phyloP scores from a whole-genome alignment of 2,888 invertebrate genomes.

The Callosobruchus maculatus region DNA sequence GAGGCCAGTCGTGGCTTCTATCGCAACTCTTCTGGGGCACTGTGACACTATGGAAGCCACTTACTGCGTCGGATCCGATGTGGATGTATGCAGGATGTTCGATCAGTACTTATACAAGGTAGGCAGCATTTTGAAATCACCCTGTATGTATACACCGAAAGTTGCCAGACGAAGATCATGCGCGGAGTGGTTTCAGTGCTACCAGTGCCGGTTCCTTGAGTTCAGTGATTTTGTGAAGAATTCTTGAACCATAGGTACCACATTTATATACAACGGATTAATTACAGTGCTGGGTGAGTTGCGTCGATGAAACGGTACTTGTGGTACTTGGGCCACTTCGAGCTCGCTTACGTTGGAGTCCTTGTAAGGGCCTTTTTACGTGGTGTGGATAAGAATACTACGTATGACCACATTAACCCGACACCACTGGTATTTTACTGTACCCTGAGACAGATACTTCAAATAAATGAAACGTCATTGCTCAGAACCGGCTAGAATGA shows the following conservation, averaged over 20 bases:
- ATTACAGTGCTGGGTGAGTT: not conserved
- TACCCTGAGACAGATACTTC: too few species aligned
- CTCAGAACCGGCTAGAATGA: too few species aligned
- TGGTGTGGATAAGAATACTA: too few species aligned
- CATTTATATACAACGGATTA: not conserved
- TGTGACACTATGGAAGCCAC: constrained; percentile 61
- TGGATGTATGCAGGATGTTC: constrained; percentile 63
- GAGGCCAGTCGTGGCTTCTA: constrained; percentile 52
- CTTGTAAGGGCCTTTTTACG: too few species aligned
- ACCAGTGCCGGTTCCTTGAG: not conserved
- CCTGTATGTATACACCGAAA: not conserved
- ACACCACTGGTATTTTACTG: too few species aligned
- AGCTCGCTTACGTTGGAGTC: not conserved
- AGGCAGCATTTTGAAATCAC: constrained; percentile 17
- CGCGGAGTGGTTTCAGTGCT: not conserved
- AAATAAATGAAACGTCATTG: too few species aligned
- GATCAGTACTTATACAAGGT: constrained; percentile 66
- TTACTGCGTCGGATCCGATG: constrained; percentile 59
- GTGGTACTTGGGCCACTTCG: not conserved
- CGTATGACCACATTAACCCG: too few species aligned
- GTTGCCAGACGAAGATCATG: not conserved
- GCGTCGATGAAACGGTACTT: not conserved
- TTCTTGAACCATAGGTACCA: not conserved
- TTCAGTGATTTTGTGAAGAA: not conserved
- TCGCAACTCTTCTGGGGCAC: constrained; percentile 51